phyloP scores from a whole-genome alignment of 1,140 invertebrate genomes.

The Stenopsyche tienmushanensis region DNA sequence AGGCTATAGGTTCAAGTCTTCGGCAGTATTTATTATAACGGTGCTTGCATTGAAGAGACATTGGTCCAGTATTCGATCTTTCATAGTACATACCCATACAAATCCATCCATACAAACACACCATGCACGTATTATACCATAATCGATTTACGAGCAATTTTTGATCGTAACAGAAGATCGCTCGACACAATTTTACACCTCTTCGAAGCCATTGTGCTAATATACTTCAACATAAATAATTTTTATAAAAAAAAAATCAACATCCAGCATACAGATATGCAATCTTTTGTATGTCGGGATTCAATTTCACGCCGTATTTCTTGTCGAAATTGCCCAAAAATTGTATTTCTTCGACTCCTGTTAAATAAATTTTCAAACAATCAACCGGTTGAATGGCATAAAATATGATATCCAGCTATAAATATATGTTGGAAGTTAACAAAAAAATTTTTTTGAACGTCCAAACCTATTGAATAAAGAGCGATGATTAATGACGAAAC shows the following conservation, averaged over 20 bases:
- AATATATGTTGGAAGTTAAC: background rate
- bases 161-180: too few relatives aligned
- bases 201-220: too few relatives aligned
- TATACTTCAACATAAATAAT: too few relatives aligned
- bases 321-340: too few relatives aligned
- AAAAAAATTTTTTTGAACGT: background rate
- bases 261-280: background rate
- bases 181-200: too few relatives aligned
- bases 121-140: background rate
- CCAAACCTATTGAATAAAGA: conserved; percentile 9
- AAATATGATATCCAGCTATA: background rate
- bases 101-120: background rate
- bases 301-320: too few relatives aligned
- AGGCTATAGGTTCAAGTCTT: conserved; percentile 19
- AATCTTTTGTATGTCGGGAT: too few relatives aligned
- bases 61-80: conserved; percentile 8
- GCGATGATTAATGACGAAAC: conserved; percentile 22
- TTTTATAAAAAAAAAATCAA: too few relatives aligned
- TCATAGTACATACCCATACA: background rate
- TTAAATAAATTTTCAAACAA: too few relatives aligned
- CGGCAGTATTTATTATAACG: conserved; percentile 23
- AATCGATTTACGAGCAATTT: too few relatives aligned
- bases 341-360: too few relatives aligned
- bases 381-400: too few relatives aligned
- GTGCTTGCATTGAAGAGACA: conserved; percentile 18